Conservation (phyloP, 2,797 vertebrate genomes). For the Aplochiton taeniatus region DNA sequence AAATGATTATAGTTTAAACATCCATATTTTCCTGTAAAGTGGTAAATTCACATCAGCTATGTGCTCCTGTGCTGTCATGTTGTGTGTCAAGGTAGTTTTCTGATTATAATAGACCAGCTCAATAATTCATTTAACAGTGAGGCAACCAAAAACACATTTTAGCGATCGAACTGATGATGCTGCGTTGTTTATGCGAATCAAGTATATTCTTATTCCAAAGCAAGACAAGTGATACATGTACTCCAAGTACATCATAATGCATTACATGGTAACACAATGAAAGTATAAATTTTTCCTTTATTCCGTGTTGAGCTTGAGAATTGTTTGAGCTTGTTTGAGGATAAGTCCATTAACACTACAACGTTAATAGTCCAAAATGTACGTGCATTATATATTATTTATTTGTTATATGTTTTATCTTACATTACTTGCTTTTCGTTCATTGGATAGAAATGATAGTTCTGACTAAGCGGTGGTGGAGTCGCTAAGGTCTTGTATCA, state of each 20-base stretch:
- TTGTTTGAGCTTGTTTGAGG: slow-evolving; percentile 5
- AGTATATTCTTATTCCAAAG: not conserved
- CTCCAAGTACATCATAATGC: not conserved
- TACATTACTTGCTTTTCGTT: too few relatives aligned
- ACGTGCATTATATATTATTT: not conserved
- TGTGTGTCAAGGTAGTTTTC: slow-evolving; percentile 57
- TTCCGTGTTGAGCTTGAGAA: not conserved
- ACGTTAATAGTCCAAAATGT: slow-evolving; percentile 4
- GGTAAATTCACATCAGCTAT: slow-evolving; percentile 23
- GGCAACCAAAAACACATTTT: not conserved
- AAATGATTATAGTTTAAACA: slow-evolving; percentile 23
- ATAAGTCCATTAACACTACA: slow-evolving; percentile 9
- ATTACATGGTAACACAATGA: not conserved
- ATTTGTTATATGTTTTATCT: too few relatives aligned
- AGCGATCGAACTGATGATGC: slow-evolving; percentile 15
- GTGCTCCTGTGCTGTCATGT: slow-evolving; percentile 34
- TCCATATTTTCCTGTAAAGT: slow-evolving; percentile 33
- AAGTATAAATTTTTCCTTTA: not conserved
- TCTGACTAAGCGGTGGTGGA: too few relatives aligned
- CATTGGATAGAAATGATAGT: too few relatives aligned
- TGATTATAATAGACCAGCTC: slow-evolving; percentile 66
- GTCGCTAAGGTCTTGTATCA: too few relatives aligned
- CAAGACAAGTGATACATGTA: not conserved
- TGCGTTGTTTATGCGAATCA: not conserved
- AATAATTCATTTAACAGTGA: slow-evolving; percentile 19